Percentiles rank a stretch among this genome's conserved stretches.
Evolutionary conservation across 2,797 vertebrate genomes (phyloP).

Genomic region (Fringilla coelebs): DNA sequence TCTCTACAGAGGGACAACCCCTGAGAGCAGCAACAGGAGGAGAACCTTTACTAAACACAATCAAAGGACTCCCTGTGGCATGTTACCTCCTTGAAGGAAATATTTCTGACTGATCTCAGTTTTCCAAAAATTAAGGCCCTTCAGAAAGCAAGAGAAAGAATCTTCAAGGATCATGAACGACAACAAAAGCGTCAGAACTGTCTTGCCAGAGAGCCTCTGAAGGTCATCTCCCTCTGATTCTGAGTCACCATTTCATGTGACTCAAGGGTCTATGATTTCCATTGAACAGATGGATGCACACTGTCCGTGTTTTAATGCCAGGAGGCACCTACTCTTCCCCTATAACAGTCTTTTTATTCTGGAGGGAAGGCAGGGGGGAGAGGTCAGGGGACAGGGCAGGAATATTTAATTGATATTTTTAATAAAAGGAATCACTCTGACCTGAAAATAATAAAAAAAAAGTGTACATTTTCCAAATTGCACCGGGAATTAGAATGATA

Average conservation of each 20-base stretch:
- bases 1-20: neutral
- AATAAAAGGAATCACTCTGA: neutral
- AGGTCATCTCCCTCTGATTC: neutral
- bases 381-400: neutral
- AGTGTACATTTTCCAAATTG: neutral
- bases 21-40: neutral
- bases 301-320: neutral
- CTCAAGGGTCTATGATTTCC: neutral
- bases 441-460: neutral
- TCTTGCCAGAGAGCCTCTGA: neutral
- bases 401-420: neutral
- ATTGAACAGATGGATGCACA: neutral
- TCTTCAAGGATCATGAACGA: neutral
- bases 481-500: neutral
- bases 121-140: neutral
- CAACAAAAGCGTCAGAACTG: neutral
- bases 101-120: neutral
- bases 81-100: neutral
- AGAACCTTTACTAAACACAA: neutral
- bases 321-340: neutral
- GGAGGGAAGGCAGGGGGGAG: rapidly evolving
- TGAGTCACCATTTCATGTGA: neutral
- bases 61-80: neutral
- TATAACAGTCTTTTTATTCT: neutral
- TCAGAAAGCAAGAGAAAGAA: neutral